These are phyloP conservation scores for Eupsittula cactorum DNA, from an alignment of 2,113 vertebrate species.

Conservation along the genomic window DNA sequence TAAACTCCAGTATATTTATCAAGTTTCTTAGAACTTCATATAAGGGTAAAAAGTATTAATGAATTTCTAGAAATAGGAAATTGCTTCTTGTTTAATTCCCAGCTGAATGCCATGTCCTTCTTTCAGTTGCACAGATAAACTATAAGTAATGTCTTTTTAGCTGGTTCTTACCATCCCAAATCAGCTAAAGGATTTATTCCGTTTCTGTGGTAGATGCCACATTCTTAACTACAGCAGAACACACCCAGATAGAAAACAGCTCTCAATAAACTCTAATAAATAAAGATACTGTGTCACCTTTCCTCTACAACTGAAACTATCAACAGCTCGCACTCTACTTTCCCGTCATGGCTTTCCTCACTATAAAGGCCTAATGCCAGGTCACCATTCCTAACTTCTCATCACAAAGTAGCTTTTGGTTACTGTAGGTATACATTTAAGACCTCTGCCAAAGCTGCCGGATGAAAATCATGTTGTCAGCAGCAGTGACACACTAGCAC, in stretches of 20 bases:
- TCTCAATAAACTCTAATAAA: background rate
- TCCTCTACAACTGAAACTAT: background rate
- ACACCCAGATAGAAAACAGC: background rate
- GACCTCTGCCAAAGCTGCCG: background rate
- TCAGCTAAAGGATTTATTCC: background rate
- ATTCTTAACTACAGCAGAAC: background rate
- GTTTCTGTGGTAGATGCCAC: background rate
- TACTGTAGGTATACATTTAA: background rate
- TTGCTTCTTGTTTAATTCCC: background rate
- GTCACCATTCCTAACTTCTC: background rate
- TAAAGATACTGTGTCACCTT: background rate
- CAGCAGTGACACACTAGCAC: background rate
- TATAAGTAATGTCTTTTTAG: background rate
- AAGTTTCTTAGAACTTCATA: background rate
- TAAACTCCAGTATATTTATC: background rate
- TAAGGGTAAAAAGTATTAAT: background rate
- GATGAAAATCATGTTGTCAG: background rate
- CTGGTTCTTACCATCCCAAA: background rate
- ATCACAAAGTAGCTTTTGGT: background rate
- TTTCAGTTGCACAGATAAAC: background rate
- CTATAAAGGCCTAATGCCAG: background rate
- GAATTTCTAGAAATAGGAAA: background rate
- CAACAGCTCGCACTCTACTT: background rate
- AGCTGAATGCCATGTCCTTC: background rate
- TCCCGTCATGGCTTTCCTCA: background rate